Evolutionary conservation across 2,113 vertebrate species (phyloP), one percentile per base, ranked within the genome.

Genomic region (Oxyura jamaicensis): DNA sequence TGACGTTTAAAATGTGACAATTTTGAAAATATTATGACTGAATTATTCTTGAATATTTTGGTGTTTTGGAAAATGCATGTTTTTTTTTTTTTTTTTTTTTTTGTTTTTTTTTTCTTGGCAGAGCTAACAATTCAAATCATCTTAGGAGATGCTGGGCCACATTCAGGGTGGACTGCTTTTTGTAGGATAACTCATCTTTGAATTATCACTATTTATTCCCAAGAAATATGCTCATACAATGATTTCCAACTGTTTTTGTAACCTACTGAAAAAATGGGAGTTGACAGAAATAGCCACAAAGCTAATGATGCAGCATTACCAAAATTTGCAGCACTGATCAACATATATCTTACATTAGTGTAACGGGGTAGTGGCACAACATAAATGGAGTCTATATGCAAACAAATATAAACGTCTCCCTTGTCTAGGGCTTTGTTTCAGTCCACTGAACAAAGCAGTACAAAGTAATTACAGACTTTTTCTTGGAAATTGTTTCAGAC

Each of bases 401-500:
- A 82, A 66, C 41, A 85, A 73, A 60, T 25, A 82, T 31, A 74
- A 88, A 39, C 59, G 26, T 91, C 33, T 86, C 28, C 50, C 22
- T 90, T 66, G 67, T 82, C 71, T 71, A 9, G 14, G 87, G 90
- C 75, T 83, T 90, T 83, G 72, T 73, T 92, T 83, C 90, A 90
- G 87, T 67, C 90, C 87, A 85, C 78, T 55, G 78, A 83, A 89
- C 41, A 88, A 85, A 75, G 71, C 41, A 77, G 50, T 73, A 36
- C 52, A 53, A 92, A 80, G 84, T 91, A 92, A 94, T 95, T 95
- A 87, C 90, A 77, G 53, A 50, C 41, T 80, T 92, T 92, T 80
- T 67, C 93, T 94, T 95, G 52, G 59, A 93, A 94, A 94, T 77
- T 85, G 72, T 90, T 93, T 93, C 82, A 86, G 75, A 80, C 17